Percentiles rank a stretch among this genome's conserved stretches.
Conservation (phyloP, 1,140 invertebrate species). For the Chymomyza costata region DNA sequence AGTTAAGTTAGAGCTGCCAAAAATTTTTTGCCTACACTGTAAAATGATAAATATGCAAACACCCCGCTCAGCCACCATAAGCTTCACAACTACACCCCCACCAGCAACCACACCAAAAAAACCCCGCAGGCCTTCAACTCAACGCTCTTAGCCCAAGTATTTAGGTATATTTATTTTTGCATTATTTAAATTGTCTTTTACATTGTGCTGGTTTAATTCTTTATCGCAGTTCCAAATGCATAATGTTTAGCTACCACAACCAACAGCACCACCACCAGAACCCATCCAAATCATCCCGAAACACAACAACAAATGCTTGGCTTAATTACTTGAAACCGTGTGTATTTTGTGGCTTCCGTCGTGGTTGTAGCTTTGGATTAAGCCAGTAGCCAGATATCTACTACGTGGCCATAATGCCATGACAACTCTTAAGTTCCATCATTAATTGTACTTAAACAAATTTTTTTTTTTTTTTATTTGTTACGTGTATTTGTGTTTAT, state of each 20-base stretch:
- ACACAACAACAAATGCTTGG: constrained; percentile 44
- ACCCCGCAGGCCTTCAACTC: too few species aligned
- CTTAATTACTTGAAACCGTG: constrained; percentile 55
- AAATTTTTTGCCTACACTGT: constrained; percentile 48
- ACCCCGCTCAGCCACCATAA: constrained; percentile 1
- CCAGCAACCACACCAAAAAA: neutral
- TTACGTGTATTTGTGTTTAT: too few species aligned
- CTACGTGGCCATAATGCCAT: constrained; percentile 16
- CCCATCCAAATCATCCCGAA: too few species aligned
- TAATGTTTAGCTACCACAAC: too few species aligned
- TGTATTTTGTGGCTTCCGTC: constrained; percentile 1
- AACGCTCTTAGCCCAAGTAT: constrained; percentile 6
- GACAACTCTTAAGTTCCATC: constrained; percentile 29
- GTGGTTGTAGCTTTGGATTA: constrained; percentile 43
- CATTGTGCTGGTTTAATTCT: constrained; percentile 31
- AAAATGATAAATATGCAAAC: constrained; percentile 57
- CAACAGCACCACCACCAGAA: too few species aligned
- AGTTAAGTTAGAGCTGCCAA: too few species aligned
- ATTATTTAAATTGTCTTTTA: constrained; percentile 33
- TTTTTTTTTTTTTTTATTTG: too few species aligned
- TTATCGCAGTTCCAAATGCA: constrained; percentile 33
- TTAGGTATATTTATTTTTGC: constrained; percentile 27
- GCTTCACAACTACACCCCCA: neutral
- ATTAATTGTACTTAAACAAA: constrained; percentile 38
- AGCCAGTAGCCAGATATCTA: constrained; percentile 30